Evolutionary conservation across 2,113 vertebrate species (phyloP).

Genomic region (Lipophrys pholis): DNA sequence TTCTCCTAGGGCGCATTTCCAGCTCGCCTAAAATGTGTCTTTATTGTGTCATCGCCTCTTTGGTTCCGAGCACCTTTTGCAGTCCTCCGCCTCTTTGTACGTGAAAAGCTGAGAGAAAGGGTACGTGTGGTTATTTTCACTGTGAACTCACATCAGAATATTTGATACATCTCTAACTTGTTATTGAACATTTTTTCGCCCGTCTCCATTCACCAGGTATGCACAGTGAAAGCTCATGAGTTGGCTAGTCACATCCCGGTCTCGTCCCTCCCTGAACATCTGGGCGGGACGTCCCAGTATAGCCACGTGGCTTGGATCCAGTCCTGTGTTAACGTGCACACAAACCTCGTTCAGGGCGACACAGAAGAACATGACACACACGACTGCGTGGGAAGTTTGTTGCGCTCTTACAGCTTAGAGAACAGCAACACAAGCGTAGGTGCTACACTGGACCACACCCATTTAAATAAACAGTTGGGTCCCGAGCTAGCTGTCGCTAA

Average conservation of each 20-base stretch:
- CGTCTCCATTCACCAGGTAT: conserved; percentile 75
- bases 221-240: conserved; percentile 85
- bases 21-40: conserved; percentile 86
- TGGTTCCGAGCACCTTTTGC: conserved; percentile 86
- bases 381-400: conserved; percentile 85
- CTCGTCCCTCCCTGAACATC: conserved; percentile 84
- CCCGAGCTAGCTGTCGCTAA: conserved; percentile 72
- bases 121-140: conserved; percentile 55
- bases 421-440: conserved; percentile 70
- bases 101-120: conserved; percentile 85
- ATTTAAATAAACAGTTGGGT: conserved; percentile 60
- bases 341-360: conserved; percentile 70
- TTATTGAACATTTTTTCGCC: background rate
- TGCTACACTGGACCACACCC: conserved; percentile 49
- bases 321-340: conserved; percentile 83
- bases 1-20: conserved; percentile 82
- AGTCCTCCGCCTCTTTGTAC: conserved; percentile 84
- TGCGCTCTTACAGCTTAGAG: conserved; percentile 83
- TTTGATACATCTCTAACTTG: background rate
- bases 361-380: conserved; percentile 66
- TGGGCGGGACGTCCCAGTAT: conserved; percentile 85
- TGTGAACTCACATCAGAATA: background rate
- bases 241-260: conserved; percentile 85
- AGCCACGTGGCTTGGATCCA: conserved; percentile 88
- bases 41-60: conserved; percentile 86